Percentiles rank a stretch among this genome's conserved stretches.
These are phyloP conservation scores for Dolichopus griseipennis DNA, from an alignment of 2,888 invertebrate genomes.

Conservation along the genomic window DNA sequence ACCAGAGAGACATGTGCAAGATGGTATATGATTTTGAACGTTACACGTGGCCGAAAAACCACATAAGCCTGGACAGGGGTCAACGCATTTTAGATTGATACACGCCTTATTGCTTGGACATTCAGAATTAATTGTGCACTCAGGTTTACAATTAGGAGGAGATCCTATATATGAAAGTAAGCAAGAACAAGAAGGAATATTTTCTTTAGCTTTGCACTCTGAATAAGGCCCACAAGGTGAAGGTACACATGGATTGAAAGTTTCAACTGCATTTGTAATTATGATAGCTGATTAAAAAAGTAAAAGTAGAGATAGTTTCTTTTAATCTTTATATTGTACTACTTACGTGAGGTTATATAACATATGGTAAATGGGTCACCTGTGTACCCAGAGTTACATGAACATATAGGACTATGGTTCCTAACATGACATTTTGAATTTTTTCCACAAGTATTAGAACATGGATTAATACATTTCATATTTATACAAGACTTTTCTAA, in stretches of 20 bases:
- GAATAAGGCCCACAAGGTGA: conserved; percentile 59
- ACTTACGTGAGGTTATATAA: conserved; percentile 46
- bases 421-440: conserved; percentile 65
- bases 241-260: conserved; percentile 52
- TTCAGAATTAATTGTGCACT: conserved; percentile 63
- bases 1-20: conserved; percentile 56
- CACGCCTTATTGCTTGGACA: conserved; percentile 64
- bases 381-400: conserved; percentile 53
- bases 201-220: conserved; percentile 53
- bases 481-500: conserved; percentile 60
- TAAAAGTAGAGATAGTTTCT: background rate
- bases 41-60: conserved; percentile 55
- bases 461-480: conserved; percentile 65
- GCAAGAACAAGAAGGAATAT: conserved; percentile 58
- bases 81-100: conserved; percentile 61
- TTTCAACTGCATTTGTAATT: conserved; percentile 29
- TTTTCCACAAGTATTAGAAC: conserved; percentile 59
- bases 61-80: conserved; percentile 66
- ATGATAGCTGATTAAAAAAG: conserved; percentile 25
- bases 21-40: conserved; percentile 60
- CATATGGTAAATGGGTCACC: conserved; percentile 61
- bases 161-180: conserved; percentile 55
- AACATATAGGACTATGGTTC: conserved; percentile 62
- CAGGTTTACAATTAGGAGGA: conserved; percentile 64
- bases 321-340: conserved; percentile 34